Evolutionary conservation across 2,113 vertebrate species (phyloP), one percentile per base, ranked within the genome.

Genomic region (Actenoides hombroni): DNA sequence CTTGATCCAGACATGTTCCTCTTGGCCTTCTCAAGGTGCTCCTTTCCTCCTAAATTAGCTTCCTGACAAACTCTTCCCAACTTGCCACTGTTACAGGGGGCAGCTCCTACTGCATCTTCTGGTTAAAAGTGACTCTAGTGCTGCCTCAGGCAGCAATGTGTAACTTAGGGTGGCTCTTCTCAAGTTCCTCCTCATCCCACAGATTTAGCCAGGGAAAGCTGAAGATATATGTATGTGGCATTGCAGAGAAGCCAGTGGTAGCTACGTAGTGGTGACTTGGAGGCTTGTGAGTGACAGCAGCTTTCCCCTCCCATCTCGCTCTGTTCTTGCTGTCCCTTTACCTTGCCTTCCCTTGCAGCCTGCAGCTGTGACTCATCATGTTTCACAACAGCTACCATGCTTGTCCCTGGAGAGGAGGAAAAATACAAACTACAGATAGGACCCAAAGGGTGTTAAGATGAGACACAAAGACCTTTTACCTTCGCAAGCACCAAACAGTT

Each of bases 351-450:
- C 75, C 64, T 91, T 63, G 74, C 44, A 73, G 83, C 61, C 65
- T 90, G 80, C 83, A 91, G 61, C 86, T 60, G 20, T 90, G 93
- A 96, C 77, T 91, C 79, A 91, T 71, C 89, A n/a, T 23, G 76
- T 92, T 96, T 87, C 65, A 83, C 60, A 76, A n/a, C 74, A 92
- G 48, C 64, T 81, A 42, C 77, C 25, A 51, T 59, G 65, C 73
- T 88, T 94, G 80, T 64, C 82, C 29, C 49, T 71, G 59, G 75
- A 69, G 39, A 91, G 78, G 69, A 91, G 42, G 65, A 69, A 76
- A 88, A 93, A 89, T 86, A 42, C 48, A 82, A 87, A 83, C 61
- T 79, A 64, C 74, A 87, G 57, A 69, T 28, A 87, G 74, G 65
- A 76, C 59, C 24, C 0, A 1, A 67, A 83, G 37, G 18, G 16